phyloP scores from a whole-genome alignment of 2,888 invertebrate species.

The Willowsia nigromaculata region DNA sequence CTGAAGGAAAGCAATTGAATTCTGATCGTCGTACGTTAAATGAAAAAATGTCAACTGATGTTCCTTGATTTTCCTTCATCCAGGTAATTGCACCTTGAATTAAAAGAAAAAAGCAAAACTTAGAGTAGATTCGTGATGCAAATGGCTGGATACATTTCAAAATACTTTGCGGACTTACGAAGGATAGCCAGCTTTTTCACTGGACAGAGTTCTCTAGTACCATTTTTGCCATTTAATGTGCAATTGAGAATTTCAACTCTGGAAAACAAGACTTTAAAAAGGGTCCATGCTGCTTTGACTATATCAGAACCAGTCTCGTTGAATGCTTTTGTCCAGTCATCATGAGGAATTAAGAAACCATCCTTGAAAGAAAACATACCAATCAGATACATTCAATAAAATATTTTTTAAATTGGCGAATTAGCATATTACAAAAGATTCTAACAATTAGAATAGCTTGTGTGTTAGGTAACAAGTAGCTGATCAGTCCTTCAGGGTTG shows the following conservation, averaged over 20 bases:
- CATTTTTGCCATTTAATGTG: conserved; percentile 72
- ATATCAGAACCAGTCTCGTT: conserved; percentile 58
- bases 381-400: no score
- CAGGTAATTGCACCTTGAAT: conserved; percentile 62
- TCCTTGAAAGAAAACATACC: conserved; percentile 59
- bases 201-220: conserved; percentile 69
- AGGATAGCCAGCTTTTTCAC: conserved; percentile 71
- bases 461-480: conserved; percentile 58
- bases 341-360: conserved; percentile 64
- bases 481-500: conserved; percentile 58
- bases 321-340: conserved; percentile 67
- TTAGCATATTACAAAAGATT: no score
- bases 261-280: conserved; percentile 70
- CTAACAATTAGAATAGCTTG: conserved; percentile 50
- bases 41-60: conserved; percentile 15
- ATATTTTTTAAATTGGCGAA: no score
- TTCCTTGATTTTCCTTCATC: conserved; percentile 64
- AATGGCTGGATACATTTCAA: no score
- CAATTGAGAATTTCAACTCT: conserved; percentile 67
- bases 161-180: no score
- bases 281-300: conserved; percentile 71
- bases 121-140: no score
- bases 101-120: no score
- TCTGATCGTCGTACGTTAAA: conserved; percentile 58
- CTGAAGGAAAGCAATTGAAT: conserved; percentile 69